Evolutionary conservation across 2,888 invertebrate species (phyloP).

Genomic region (Eutolmus rufibarbis): DNA sequence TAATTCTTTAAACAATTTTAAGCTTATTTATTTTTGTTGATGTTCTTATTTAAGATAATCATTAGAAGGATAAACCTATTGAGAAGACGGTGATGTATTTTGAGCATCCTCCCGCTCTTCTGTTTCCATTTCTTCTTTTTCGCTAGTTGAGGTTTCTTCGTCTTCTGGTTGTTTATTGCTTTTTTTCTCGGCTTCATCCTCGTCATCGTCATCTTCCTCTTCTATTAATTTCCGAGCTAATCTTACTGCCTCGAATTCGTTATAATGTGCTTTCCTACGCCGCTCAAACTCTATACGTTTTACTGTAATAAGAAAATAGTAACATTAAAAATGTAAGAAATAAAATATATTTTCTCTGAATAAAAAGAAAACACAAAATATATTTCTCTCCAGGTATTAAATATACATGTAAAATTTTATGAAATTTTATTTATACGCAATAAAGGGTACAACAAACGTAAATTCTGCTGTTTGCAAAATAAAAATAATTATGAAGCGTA

Average conservation of each 20-base stretch:
- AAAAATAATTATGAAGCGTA: too few relatives aligned
- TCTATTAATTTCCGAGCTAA: conserved; percentile 89
- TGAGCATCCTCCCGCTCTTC: conserved; percentile 50
- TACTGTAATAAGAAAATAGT: conserved; percentile 56
- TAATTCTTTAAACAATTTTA: conserved; percentile 9
- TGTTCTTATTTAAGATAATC: not conserved
- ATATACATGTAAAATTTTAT: too few relatives aligned
- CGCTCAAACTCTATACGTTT: conserved; percentile 84
- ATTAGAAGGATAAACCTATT: conserved; percentile 33
- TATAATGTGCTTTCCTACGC: conserved; percentile 96
- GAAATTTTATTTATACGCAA: too few relatives aligned
- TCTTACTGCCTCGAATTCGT: conserved; percentile 95
- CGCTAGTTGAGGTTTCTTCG: conserved; percentile 46
- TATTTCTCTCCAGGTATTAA: too few relatives aligned
- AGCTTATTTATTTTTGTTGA: conserved; percentile 23
- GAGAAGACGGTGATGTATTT: conserved; percentile 49
- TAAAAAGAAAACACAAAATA: not conserved
- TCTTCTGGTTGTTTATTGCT: conserved; percentile 32
- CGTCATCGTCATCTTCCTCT: conserved; percentile 85
- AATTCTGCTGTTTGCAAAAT: too few relatives aligned
- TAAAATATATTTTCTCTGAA: not conserved
- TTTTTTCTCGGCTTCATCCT: conserved; percentile 59
- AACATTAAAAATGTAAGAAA: not conserved
- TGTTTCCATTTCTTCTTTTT: conserved; percentile 49
- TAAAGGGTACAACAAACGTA: too few relatives aligned